Base-by-base conservation (phyloP, 2,797 vertebrate species). In the Podarcis siculus region DNA sequence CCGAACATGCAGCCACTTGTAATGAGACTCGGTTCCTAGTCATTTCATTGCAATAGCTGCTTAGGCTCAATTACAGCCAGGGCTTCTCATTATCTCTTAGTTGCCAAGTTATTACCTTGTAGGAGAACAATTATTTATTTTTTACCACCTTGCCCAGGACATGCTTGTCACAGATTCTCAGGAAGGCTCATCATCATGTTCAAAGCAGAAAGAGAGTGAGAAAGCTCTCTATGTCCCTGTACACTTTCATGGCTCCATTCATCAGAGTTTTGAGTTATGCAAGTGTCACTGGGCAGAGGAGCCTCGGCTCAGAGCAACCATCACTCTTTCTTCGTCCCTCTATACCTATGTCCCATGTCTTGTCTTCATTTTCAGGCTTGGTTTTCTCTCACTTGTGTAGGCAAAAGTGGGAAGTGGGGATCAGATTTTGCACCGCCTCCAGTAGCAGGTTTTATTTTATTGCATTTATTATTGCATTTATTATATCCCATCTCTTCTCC, bases 11-110 rank as follows among this genome's bases (percentile, higher is more conserved):
- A 0, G 0, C 82, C 85, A 27, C 89, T 93, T 79, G n/a, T 81
- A 87, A 81, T 72, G 72, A 91, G 85, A 17, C 42, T 67, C 17
- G 3, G 45, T 90, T 94, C 88, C 82, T 89, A 87, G 85, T n/a
- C 75, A 86, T 76, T 91, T 89, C 82, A 71, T 78, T 64, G 32
- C 58, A 79, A 49, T 77, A 87, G 42, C 72, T 90, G 0, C 87
- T 89, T 86, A 87, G 82, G 23, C 61, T 90, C 61, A 71, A 23
- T 94, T 89, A 83, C 67, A 37, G 81, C 73, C 71, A 27, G 12
- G 83, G 58, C 77, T 94, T 87, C 64, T 66, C 84, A 71, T n/a
- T 73, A 32, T 79, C 35, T 42, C 86, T 82, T 76, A 30, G 32
- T 92, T 89, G 79, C 0, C 3, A 77, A 49, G 84, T 87, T 87